Evolutionary conservation across 2,888 invertebrate genomes (phyloP), one percentile per base, ranked within the genome.

Genomic region (Aromia moschata): DNA sequence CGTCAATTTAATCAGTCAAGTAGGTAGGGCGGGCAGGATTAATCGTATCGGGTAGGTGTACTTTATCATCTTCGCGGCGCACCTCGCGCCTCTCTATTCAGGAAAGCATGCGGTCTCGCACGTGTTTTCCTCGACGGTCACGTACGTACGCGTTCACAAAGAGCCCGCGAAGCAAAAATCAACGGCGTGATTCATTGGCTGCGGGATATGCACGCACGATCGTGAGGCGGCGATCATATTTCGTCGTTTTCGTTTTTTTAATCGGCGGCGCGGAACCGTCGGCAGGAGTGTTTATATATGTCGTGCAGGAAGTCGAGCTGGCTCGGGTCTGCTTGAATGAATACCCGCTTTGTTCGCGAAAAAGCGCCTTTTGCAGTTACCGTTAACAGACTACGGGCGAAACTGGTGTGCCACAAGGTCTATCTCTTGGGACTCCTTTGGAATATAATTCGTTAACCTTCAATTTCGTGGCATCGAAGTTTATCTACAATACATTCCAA

Each of bases 1-100:
- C 31, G 52, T 31, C 52, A 52, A 41, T 52, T 52, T 49, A 49
- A 49, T 49, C 52, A 41, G 52, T 52, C 31, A 41, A 30, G 40
- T 41, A 41, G 41, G 52, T 41, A 41, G 40, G 52, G 30, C 30
- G 30, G 49, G 5, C n/a, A 11, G 11, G 37, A 31, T 41, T 52
- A 37, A 41, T 31, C 17, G 40, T 38, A 38, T 38, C 51, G 15
- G n/a, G 49, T 52, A 52, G 52, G 52, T 41, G 52, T 52, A 52
- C 30, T 52, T 52, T 52, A 52, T 52, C 52, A 41, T 52, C 52
- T 52, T 41, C 17, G 2, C 16, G 52, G 17, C 52, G 41, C 52
- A 52, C 52, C 52, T 30, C 37, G 38, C 41, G 25, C 25, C 7
- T 37, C 41, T 41, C 41, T 40, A 52, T 52, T 41, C 41, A 52